phyloP scores from a whole-genome alignment of 92 coral and sea anemone species.

The Porites cylindrica region DNA sequence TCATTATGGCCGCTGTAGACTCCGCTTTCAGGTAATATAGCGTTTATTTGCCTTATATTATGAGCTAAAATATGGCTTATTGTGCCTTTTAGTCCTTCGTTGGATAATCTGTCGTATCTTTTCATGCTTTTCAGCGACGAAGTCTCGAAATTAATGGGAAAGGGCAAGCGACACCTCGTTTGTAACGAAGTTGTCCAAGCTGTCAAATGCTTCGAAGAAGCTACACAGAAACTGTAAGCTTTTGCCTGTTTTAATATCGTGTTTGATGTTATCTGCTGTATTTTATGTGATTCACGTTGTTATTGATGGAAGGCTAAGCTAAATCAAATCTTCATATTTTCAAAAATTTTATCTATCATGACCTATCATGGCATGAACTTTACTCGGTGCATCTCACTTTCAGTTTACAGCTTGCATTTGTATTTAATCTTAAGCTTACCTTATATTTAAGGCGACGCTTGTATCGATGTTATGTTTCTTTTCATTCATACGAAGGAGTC shows the following conservation, averaged over 20 bases:
- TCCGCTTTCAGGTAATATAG: slow-evolving; percentile 2
- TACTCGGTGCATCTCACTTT: too few species aligned
- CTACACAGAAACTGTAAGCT: slow-evolving; percentile 88
- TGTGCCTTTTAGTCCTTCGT: neutral
- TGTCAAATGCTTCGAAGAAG: slow-evolving; percentile 96
- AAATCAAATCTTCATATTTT: too few species aligned
- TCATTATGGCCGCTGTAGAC: slow-evolving; percentile 35
- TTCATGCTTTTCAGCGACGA: slow-evolving; percentile 78
- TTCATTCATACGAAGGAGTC: neutral
- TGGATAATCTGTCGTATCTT: neutral
- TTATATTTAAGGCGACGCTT: too few species aligned
- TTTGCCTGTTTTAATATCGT: neutral
- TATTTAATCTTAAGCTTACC: too few species aligned
- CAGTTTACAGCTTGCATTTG: too few species aligned
- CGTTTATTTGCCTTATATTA: neutral
- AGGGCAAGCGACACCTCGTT: slow-evolving; percentile 89
- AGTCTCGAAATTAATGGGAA: slow-evolving; percentile 88
- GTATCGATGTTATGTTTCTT: too few species aligned
- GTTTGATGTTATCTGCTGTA: neutral
- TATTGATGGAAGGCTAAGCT: neutral
- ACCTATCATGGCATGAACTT: too few species aligned
- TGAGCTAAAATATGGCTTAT: too few species aligned
- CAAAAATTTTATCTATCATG: too few species aligned
- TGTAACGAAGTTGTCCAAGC: slow-evolving; percentile 93
- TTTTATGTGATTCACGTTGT: neutral